Conservation (phyloP, 2,797 vertebrate genomes). For the Propithecus perrieri region DNA sequence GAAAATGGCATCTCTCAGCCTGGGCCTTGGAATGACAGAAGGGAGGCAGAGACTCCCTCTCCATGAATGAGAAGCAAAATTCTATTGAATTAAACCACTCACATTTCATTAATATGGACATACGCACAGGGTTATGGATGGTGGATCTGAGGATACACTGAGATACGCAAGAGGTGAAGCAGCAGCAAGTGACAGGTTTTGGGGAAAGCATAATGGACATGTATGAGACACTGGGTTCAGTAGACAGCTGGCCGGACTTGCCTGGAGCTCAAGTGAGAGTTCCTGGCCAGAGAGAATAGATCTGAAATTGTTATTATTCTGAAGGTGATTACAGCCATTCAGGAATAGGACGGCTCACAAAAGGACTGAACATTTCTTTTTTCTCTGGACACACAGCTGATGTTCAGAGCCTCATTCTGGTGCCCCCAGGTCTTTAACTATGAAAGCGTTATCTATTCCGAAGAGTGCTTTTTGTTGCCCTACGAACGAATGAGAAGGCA, state of each 20-base stretch:
- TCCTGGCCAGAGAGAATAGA: background rate
- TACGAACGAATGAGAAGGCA: background rate
- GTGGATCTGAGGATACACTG: background rate
- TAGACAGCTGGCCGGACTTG: background rate
- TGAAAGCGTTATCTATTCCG: background rate
- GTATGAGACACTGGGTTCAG: background rate
- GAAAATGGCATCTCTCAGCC: constrained; percentile 1
- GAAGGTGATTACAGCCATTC: background rate
- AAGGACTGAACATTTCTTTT: background rate
- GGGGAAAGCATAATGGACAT: background rate
- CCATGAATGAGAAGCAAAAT: background rate
- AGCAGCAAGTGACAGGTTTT: background rate
- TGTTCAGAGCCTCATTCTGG: background rate
- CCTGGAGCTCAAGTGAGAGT: background rate
- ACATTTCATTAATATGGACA: background rate
- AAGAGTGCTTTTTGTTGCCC: background rate
- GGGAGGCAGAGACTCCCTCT: background rate
- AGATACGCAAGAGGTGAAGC: background rate
- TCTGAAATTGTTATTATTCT: background rate
- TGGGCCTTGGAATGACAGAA: background rate
- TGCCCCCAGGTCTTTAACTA: background rate
- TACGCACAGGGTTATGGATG: background rate
- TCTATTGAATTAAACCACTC: background rate
- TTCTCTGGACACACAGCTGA: background rate
- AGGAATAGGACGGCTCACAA: background rate